Percentiles rank a stretch among this genome's conserved stretches.
Evolutionary conservation across 2,797 vertebrate genomes (phyloP).

Genomic region (Sebastes elongatus): DNA sequence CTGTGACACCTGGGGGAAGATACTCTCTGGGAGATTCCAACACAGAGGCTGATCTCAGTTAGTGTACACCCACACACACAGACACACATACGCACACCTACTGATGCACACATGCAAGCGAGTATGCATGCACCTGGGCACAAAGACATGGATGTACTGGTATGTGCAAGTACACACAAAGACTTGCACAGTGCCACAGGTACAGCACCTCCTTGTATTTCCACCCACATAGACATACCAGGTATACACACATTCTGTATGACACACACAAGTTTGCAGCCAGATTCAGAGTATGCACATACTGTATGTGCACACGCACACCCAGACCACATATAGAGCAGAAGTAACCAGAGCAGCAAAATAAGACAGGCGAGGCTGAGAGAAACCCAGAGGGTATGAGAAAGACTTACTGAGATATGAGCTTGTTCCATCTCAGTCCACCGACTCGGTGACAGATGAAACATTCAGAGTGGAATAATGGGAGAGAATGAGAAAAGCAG

Average conservation of each 20-base stretch:
- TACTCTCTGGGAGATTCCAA: slow-evolving; percentile 60
- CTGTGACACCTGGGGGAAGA: slow-evolving; percentile 74
- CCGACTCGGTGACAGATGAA: slow-evolving; percentile 32
- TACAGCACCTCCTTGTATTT: neutral
- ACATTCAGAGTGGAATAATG: slow-evolving; percentile 28
- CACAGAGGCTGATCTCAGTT: slow-evolving; percentile 47
- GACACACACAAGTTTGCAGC: neutral
- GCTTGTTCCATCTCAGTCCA: slow-evolving; percentile 51
- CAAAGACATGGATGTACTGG: slow-evolving; percentile 7
- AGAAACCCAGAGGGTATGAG: slow-evolving; percentile 39
- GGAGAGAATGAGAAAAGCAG: neutral
- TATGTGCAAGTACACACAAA: slow-evolving; percentile 1
- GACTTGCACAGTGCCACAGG: neutral
- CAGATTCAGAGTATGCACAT: slow-evolving; percentile 4
- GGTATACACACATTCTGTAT: neutral
- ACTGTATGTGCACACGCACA: neutral
- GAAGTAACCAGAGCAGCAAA: slow-evolving; percentile 43
- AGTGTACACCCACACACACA: neutral
- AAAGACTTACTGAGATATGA: slow-evolving; percentile 42
- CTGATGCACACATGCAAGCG: neutral
- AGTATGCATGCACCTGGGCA: slow-evolving; percentile 3
- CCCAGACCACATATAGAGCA: slow-evolving; percentile 24
- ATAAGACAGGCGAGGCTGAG: slow-evolving; percentile 18
- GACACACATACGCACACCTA: neutral
- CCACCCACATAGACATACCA: neutral